Base-by-base conservation (phyloP, 2,113 vertebrate species). In the Mystacornis crossleyi region DNA sequence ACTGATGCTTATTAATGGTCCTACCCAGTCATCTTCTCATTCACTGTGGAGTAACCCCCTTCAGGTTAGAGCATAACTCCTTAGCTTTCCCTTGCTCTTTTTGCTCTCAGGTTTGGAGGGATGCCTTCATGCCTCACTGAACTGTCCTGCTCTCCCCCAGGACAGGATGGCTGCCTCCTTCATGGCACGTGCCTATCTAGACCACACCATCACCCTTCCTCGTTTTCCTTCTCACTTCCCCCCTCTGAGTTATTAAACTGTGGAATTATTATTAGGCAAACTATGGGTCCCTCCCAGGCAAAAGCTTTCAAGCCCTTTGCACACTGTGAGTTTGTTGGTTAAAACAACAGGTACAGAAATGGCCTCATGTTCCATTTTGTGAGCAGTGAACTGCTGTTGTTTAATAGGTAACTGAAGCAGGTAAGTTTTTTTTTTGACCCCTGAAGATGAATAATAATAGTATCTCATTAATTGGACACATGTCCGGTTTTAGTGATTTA, bases 331-430 rank as follows among this genome's bases (percentile, higher is more conserved):
- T n/a, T 72, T 62, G 12, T 53, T 85, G 66, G n/a, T 40, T 60
- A 77, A 67, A 38, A 31, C 40, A 50, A 50, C 38, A 74, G 64
- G 33, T 20, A 2, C 15, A 53, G 71, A 48, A 89, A 47, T 25
- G 16, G 2, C 31, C 18, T 43, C 2, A 0, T 3, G 50, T 28
- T 36, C 42, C 7, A 1, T 36, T 42, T 23, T 0, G 6, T 2
- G 10, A 77, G 31, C 54, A 15, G 4, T n/a, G 3, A 48, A 10
- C 5, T 2, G 5, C 45, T 82, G 21, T 29, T 1, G 0, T 55
- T 58, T 67, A 72, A 31, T 1, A 58, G 45, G 36, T 31, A 43
- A 72, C 58, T 40, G 60, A 87, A 73, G 29, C 13, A 47, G 36
- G 14, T 15, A 65, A 58, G 11, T 48, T 75, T 82, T 74, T 34